Conservation (phyloP, 2,113 vertebrate genomes). For the Rynchops niger region DNA sequence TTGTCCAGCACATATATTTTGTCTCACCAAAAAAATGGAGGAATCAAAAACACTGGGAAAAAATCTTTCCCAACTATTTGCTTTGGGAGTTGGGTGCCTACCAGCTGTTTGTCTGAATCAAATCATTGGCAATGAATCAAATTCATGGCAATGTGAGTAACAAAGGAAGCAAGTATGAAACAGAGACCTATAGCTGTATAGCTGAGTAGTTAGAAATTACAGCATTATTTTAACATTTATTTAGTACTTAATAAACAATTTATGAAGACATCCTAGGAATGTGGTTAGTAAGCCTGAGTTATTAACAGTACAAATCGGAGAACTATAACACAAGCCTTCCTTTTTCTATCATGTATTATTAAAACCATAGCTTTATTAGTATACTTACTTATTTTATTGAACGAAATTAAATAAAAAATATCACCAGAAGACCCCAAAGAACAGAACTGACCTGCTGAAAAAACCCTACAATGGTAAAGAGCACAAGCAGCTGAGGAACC, state of each 20-base stretch:
- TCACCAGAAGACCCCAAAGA: background rate
- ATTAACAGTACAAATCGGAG: background rate
- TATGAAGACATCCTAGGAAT: background rate
- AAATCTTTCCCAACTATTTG: background rate
- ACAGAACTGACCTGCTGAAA: background rate
- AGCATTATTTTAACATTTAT: background rate
- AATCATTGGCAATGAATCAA: no score
- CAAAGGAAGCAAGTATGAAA: background rate
- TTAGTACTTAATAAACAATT: background rate
- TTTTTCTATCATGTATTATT: background rate
- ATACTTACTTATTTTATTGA: background rate
- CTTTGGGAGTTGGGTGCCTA: background rate
- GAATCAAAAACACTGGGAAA: background rate
- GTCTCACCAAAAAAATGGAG: background rate
- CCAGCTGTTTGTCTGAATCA: background rate
- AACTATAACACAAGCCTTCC: background rate
- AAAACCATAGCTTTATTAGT: background rate
- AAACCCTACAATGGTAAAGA: background rate
- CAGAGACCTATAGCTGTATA: background rate
- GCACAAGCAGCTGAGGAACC: background rate
- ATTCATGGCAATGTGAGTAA: background rate
- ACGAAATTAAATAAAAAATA: background rate
- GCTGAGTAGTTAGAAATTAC: background rate
- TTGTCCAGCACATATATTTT: background rate
- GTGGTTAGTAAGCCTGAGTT: background rate